phyloP scores from a whole-genome alignment of 2,113 vertebrate species.

The Electrona antarctica region DNA sequence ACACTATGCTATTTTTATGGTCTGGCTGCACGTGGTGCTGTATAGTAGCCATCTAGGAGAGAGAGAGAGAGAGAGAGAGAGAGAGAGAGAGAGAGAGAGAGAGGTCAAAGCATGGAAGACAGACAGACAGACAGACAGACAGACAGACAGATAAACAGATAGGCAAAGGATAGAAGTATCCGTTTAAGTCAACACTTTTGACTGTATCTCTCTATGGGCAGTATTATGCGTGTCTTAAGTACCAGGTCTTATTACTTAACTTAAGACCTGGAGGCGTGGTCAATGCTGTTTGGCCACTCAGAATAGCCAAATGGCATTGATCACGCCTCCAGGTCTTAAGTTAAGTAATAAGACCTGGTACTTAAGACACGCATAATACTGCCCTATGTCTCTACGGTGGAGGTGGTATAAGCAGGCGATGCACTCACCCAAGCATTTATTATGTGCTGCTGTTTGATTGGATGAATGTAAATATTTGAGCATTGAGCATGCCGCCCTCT shows the following conservation, averaged over 20 bases:
- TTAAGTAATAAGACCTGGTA: no score
- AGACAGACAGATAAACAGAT: no score
- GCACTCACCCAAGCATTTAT: slow-evolving; percentile 58
- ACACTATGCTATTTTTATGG: no score
- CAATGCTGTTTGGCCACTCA: no score
- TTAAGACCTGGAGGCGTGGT: no score
- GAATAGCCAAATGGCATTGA: no score
- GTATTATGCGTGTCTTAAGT: no score
- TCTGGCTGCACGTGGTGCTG: no score
- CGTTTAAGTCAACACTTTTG: background rate
- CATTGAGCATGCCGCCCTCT: slow-evolving; percentile 30
- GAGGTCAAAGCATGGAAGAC: background rate
- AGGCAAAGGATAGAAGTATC: background rate
- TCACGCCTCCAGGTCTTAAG: no score
- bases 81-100: background rate
- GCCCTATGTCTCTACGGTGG: slow-evolving; percentile 34
- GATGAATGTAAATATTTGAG: slow-evolving; percentile 71
- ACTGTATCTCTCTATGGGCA: background rate
- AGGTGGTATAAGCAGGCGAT: slow-evolving; percentile 57
- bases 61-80: background rate
- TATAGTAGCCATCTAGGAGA: background rate
- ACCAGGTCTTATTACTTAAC: no score
- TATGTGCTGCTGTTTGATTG: slow-evolving; percentile 64
- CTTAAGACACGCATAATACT: no score
- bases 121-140: no score